Evolutionary conservation across 2,797 vertebrate genomes (phyloP), one percentile per base, ranked within the genome.

Genomic region (Pangasius krempfi): DNA sequence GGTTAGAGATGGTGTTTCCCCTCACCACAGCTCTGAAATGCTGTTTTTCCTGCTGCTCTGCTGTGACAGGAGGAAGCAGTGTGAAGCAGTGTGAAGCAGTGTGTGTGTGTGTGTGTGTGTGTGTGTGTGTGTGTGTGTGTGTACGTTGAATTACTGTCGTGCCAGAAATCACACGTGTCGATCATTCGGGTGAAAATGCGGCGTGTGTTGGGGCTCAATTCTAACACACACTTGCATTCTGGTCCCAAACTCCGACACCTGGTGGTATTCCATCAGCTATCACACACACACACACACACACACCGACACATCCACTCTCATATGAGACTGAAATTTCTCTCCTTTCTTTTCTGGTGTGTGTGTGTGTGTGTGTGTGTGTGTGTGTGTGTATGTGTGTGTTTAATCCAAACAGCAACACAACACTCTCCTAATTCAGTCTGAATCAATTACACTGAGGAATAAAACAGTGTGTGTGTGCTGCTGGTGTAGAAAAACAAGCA

Each of bases 1-100:
- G 56, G 78, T 58, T 33, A 22, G 16, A 56, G 16, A n/a, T 52
- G 78, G 79, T 81, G 79, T 81, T 81, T 81, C 79, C 56, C 79
- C 79, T 4, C n/a, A 8, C 0, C 76, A 56, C 76, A 7, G 27
- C 0, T 5, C 27, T 56, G n/a, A 79, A 56, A 79, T 79, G 76
- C 76, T 20, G 76, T 79, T 79, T 79, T 79, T 79, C 76, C 52
- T 79, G 76, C 50, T 78, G 70, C 18, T 73, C 18, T 9, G 16
- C 1, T 40, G 70, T 72, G 66, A 33, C 30, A 14, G 33, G 73
- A 76, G 73, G 73, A 76, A 76, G 44, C 73, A 50, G 13, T 44
- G 9, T 73, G 40, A 27, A n/a, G n/a, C n/a, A n/a, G n/a, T n/a
- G n/a, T n/a, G 33, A 33, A 33, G 33, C 33, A 33, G 33, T 33